Base-by-base conservation (phyloP, 1,140 invertebrate species). In the Macrostomum lignano region DNA sequence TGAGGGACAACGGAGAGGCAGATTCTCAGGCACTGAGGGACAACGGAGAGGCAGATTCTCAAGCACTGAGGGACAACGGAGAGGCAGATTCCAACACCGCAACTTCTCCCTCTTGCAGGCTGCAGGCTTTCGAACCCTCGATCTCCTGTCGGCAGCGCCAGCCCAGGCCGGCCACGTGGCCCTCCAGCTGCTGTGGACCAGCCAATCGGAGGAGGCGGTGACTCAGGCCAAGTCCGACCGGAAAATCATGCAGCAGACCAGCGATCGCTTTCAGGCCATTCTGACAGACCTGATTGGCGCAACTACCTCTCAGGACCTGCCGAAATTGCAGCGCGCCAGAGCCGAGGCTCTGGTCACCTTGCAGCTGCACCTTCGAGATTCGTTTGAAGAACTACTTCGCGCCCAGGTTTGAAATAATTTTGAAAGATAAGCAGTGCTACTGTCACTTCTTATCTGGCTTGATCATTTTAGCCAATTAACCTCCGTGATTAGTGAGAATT, bases 281-380 rank as follows among this genome's bases (percentile, higher is more conserved):
- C 58, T 93, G 0, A 91, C 91, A 48, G 74, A 74, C 0, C 63
- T 93, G 2, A 93, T 93, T 42, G 77, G 86, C 54, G 76, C 86
- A 57, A 93, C 84, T 0, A 91, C 82, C 0, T n/a, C 82, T 0
- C 66, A 71, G 40, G 79, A 91, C 54, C 62, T 93, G 1, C 68
- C 70, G 0, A 77, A 74, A 52, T 74, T 88, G 21, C 79, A 91
- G 46, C 64, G 82, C 30, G 82, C 70, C 0, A 93, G 91, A 54
- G 91, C 78, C 44, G 84, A 93, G 56, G 93, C 82, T 0, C 58
- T 93, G 1, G 86, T 93, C 41, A 93, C 82, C 0, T 88, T 91
- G 41, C 82, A 91, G 46, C 81, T 93, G 0, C 82, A 93, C 64
- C 84, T 91, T 52, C 66, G 79, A 38, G 81, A 91, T 56, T 88